A percentile compares a stretch with the other conserved stretches of the same genome.
These are phyloP conservation scores for Theretra japonica DNA, from an alignment of 2,888 invertebrate species.

Conservation along the genomic window DNA sequence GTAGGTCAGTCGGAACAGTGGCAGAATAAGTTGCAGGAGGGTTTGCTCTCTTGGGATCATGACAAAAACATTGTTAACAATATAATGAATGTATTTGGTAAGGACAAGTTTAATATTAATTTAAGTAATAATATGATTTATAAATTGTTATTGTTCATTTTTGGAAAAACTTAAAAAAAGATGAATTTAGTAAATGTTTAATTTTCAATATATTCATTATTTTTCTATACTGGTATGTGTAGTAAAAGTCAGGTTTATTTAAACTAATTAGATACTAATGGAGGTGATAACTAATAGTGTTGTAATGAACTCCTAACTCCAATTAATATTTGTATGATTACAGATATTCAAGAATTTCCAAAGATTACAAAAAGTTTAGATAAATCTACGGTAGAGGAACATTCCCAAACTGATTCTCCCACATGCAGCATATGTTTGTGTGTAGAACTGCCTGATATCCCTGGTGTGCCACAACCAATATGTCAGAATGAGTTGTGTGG, in stretches of 20 bases:
- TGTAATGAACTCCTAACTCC: no score
- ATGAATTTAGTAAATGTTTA: no score
- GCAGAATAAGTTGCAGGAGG: slow-evolving; percentile 66
- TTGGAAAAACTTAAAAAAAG: no score
- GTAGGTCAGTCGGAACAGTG: slow-evolving; percentile 67
- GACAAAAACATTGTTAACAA: slow-evolving; percentile 74
- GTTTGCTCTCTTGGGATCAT: slow-evolving; percentile 72
- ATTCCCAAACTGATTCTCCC: slow-evolving; percentile 37
- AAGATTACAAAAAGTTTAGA: slow-evolving; percentile 31
- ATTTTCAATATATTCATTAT: no score
- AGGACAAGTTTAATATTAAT: slow-evolving; percentile 32
- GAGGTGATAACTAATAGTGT: no score
- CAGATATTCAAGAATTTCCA: slow-evolving; percentile 56
- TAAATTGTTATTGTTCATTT: no score
- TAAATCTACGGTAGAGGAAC: slow-evolving; percentile 30
- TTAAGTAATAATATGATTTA: not conserved
- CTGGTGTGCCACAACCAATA: slow-evolving; percentile 69
- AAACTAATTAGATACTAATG: no score
- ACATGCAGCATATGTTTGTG: slow-evolving; percentile 72
- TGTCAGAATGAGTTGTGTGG: slow-evolving; percentile 70
- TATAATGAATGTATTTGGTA: slow-evolving; percentile 70
- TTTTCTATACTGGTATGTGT: no score
- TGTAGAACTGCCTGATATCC: slow-evolving; percentile 55
- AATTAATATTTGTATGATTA: slow-evolving; percentile 35
- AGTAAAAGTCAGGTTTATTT: no score